A percentile compares a stretch with the other conserved stretches of the same genome.
phyloP scores from a whole-genome alignment of 1,140 invertebrate species.

The Zaprionus ornatus region DNA sequence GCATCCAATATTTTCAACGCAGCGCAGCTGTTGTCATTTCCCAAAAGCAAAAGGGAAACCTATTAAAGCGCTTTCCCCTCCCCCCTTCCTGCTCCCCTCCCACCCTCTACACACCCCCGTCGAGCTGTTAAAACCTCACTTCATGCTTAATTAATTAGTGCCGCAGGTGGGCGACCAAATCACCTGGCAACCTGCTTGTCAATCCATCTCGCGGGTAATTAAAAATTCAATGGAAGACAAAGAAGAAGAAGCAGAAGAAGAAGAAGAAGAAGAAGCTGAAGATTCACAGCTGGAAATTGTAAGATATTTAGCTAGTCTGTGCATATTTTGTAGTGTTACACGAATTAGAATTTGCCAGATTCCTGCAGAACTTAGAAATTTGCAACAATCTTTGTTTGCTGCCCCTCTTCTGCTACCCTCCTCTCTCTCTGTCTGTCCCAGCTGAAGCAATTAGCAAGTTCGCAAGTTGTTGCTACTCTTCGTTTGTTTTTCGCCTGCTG shows the following conservation, averaged over 20 bases:
- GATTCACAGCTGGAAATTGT: neutral
- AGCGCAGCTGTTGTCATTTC: slow-evolving; percentile 1
- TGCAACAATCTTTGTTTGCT: neutral
- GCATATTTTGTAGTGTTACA: neutral
- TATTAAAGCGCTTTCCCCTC: neutral
- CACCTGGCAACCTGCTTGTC: slow-evolving; percentile 65
- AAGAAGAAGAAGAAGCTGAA: neutral
- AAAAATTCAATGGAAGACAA: slow-evolving; percentile 55
- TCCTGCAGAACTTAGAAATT: neutral
- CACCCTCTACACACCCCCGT: neutral
- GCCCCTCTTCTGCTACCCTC: no score
- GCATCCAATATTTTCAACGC: neutral
- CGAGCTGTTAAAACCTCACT: neutral
- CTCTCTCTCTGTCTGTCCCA: neutral
- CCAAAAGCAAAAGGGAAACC: neutral
- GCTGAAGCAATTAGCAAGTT: slow-evolving; percentile 40
- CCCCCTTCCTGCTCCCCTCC: neutral
- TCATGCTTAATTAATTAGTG: slow-evolving; percentile 72
- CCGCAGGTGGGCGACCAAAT: slow-evolving; percentile 38
- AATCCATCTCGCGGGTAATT: slow-evolving; percentile 62
- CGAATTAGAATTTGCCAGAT: neutral
- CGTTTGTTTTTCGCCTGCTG: slow-evolving; percentile 11
- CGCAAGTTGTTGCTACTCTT: slow-evolving; percentile 14
- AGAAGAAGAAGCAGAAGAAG: neutral
- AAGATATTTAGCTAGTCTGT: neutral